Evolutionary conservation across 1,140 invertebrate species (phyloP).

Genomic region (Aplysia californica): DNA sequence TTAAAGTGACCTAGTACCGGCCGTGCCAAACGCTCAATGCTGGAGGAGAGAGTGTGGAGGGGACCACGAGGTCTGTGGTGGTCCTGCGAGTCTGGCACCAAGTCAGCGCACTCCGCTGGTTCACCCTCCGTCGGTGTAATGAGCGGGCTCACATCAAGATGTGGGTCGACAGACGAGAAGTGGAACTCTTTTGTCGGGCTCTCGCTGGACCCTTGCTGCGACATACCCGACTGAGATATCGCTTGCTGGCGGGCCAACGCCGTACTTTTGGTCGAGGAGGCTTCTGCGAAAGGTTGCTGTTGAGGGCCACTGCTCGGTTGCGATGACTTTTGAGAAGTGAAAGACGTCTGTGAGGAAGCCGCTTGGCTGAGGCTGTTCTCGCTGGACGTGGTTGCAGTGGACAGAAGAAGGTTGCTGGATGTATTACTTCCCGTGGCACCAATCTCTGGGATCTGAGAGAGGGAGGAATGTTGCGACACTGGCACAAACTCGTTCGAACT

Average conservation of each 20-base stretch:
- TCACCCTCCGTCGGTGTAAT: neutral
- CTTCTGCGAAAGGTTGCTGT: neutral
- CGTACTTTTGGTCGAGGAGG: neutral
- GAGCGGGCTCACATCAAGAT: neutral
- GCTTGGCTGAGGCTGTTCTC: neutral
- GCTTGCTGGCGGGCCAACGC: too few relatives aligned
- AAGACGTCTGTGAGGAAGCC: neutral
- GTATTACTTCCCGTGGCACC: neutral
- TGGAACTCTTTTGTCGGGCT: neutral
- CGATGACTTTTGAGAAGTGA: neutral
- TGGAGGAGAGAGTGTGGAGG: conserved; percentile 9
- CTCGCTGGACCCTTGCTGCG: neutral
- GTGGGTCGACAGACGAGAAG: neutral
- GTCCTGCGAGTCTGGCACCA: neutral
- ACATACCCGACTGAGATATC: neutral
- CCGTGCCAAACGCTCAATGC: conserved; percentile 4
- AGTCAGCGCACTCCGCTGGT: conserved; percentile 11
- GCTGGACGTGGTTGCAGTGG: neutral
- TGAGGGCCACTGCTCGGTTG: neutral
- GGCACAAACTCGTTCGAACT: too few relatives aligned
- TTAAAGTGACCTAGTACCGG: neutral
- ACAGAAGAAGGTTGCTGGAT: neutral
- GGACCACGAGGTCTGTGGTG: neutral
- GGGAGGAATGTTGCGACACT: neutral
- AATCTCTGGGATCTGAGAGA: neutral